phyloP scores from a whole-genome alignment of 2,888 invertebrate genomes.

The Dione vanillae region DNA sequence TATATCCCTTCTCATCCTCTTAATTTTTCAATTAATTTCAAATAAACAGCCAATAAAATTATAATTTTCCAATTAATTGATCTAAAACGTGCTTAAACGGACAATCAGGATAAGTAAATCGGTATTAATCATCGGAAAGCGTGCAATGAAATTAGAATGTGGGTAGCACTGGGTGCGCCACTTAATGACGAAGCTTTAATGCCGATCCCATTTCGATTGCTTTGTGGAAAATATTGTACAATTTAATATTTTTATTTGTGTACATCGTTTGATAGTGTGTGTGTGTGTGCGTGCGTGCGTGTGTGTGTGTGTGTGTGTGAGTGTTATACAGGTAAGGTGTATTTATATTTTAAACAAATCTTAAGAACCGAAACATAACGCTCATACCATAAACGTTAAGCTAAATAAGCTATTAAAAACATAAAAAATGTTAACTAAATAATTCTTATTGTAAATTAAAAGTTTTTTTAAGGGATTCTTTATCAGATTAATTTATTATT shows the following conservation, averaged over 20 bases:
- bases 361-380: no score
- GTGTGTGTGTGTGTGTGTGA: no score
- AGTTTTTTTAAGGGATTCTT: no score
- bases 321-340: no score
- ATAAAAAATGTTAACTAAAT: no score
- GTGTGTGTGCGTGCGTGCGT: no score
- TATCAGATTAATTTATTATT: no score
- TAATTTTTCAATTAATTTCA: neutral
- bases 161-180: constrained; percentile 27
- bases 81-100: neutral
- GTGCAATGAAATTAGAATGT: constrained; percentile 25
- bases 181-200: constrained; percentile 26
- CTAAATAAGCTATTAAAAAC: no score
- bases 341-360: no score
- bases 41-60: neutral
- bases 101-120: constrained; percentile 14
- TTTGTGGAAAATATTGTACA: constrained; percentile 23
- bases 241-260: neutral
- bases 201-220: constrained; percentile 31
- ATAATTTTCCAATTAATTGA: constrained; percentile 3
- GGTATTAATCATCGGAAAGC: constrained; percentile 20
- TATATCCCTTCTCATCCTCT: no score
- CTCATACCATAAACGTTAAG: no score
- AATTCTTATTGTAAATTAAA: no score
- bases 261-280: neutral